Base-by-base conservation (phyloP, 2,888 invertebrate species). In the Drosophila maculinotata region DNA sequence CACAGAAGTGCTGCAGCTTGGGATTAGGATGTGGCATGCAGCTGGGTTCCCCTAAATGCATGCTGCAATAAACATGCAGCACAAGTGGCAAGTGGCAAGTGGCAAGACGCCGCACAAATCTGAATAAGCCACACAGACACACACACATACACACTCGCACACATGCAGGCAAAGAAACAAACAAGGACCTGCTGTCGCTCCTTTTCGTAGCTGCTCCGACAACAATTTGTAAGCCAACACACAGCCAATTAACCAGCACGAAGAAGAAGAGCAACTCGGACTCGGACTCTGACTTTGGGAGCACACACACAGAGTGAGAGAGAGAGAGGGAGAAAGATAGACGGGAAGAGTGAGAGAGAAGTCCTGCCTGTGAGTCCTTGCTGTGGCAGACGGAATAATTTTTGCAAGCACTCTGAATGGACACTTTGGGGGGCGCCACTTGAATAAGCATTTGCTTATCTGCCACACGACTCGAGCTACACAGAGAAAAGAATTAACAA, bases 371-470 rank as follows among this genome's bases (percentile, higher is more conserved):
- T 4, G 20, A 20, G 20, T 20, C 20, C 20, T 20, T 20, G 20
- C 17, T 23, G 14, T 6, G 44, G 53, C 60, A 69, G 66, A 53
- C 60, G 58, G 49, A 58, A 65, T 70, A 47, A 84, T 81, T 81
- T 81, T 81, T 81, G 30, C 81, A 84, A 83, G 80, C 69, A 60
- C 54, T 81, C 20, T 20, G 78, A 73, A 78, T 67, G 76, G 77
- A 72, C 77, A 78, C 65, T 76, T 66, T 76, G 58, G 67, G 53
- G 66, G 53, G 65, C 41, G 66, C 58, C 63, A 70, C 63, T 75
- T 74, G 63, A 73, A 69, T 69, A 65, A 59, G 47, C 70, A 48
- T 69, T 67, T 48, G 53, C 62, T 47, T 51, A 57, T 48, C 56
- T 45, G 44, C 23, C 39, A 7, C 23, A 9, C 25, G 9, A 17